These are phyloP conservation scores for Apantesis nais DNA, from an alignment of 2,888 invertebrate species.

Conservation along the genomic window DNA sequence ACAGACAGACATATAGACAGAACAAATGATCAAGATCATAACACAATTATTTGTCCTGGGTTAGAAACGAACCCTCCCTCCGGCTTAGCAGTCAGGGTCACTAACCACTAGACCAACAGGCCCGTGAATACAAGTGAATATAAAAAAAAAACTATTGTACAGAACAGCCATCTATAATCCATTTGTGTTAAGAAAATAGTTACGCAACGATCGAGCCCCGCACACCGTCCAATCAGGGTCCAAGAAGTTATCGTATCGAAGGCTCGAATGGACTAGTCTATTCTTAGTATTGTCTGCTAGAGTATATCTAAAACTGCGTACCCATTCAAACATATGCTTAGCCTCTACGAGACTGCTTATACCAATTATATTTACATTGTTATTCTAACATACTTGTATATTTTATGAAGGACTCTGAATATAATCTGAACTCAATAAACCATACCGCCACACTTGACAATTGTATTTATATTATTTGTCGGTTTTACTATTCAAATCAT, in stretches of 20 bases:
- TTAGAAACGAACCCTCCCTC: no score
- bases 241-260: no score
- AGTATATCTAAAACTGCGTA: slow-evolving; percentile 72
- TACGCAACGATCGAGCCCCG: no score
- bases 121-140: background rate
- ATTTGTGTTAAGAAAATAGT: no score
- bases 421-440: background rate
- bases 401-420: slow-evolving; percentile 51
- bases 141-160: background rate
- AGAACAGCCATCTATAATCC: no score
- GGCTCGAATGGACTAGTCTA: background rate
- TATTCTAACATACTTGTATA: slow-evolving; percentile 41
- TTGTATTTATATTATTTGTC: background rate
- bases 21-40: no score
- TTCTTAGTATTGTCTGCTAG: background rate
- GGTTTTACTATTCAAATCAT: background rate
- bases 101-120: no score
- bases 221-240: no score
- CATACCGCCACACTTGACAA: slow-evolving; percentile 3
- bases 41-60: no score
- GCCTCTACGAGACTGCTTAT: slow-evolving; percentile 79
- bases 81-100: no score
- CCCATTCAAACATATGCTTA: slow-evolving; percentile 59
- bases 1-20: no score
- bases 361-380: slow-evolving; percentile 63